These are phyloP conservation scores for Daktulosphaira vitifoliae DNA, from an alignment of 1,140 invertebrate genomes.

Conservation along the genomic window DNA sequence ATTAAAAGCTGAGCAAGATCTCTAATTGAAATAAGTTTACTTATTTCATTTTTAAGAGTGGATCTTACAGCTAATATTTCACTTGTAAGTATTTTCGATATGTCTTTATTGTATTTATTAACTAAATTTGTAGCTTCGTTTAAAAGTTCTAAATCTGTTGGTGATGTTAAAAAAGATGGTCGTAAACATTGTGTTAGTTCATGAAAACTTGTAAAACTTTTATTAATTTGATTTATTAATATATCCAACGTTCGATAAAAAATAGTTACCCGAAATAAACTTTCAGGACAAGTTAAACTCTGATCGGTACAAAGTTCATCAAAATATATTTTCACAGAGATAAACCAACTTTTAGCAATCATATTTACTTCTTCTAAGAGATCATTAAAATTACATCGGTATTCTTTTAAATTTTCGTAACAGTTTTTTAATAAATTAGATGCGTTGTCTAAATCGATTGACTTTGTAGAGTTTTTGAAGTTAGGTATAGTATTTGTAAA, in stretches of 20 bases:
- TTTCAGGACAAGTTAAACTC: neutral
- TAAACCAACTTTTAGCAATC: conserved; percentile 13
- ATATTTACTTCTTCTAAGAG: no score
- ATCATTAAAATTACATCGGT: conserved; percentile 4
- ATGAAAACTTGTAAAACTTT: conserved; percentile 11
- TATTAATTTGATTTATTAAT: conserved; percentile 10
- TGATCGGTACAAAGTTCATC: neutral
- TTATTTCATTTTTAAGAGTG: conserved; percentile 4
- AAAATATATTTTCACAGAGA: conserved; percentile 5
- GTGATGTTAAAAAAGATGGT: neutral
- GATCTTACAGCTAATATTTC: conserved; percentile 7
- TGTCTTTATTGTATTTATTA: conserved; percentile 1
- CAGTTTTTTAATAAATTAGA: conserved; percentile 10
- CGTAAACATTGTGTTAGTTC: conserved; percentile 1
- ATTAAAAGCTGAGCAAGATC: no score
- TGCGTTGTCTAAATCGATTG: conserved; percentile 4
- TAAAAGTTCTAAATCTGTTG: conserved; percentile 8
- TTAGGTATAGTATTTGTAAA: conserved; percentile 8
- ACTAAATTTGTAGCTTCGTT: conserved; percentile 2
- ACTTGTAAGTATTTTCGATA: conserved; percentile 8
- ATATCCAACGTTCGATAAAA: conserved; percentile 4
- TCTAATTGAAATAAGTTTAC: neutral
- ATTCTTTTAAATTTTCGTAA: conserved; percentile 4
- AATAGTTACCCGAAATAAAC: conserved; percentile 7
- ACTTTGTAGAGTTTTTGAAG: conserved; percentile 4